Conservation (phyloP, 1,140 invertebrate species). For the Polypedilum vanderplanki region DNA sequence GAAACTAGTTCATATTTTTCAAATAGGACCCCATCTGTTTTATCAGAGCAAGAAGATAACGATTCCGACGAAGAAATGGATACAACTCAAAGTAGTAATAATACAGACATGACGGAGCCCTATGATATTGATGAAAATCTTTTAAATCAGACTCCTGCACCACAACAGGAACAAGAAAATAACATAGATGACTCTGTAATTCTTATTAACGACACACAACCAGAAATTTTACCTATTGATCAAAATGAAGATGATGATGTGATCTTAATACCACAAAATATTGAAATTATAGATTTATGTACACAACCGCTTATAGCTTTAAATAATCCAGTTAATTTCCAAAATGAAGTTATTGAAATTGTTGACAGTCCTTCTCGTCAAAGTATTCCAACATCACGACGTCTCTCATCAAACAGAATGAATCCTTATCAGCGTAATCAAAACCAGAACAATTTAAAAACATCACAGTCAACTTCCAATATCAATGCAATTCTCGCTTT, state of each 20-base stretch:
- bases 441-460: not conserved
- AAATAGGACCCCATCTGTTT: too few relatives aligned
- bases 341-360: not conserved
- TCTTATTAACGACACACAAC: not conserved
- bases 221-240: not conserved
- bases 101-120: not conserved
- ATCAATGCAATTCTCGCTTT: not conserved
- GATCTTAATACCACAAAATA: constrained; percentile 1
- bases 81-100: too few relatives aligned
- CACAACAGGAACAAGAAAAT: not conserved
- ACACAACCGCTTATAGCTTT: not conserved
- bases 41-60: too few relatives aligned
- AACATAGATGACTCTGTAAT: not conserved
- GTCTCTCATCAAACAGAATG: not conserved
- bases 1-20: too few relatives aligned
- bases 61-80: too few relatives aligned
- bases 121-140: not conserved
- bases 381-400: not conserved
- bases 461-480: not conserved
- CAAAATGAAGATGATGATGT: constrained; percentile 21
- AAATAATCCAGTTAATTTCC: not conserved
- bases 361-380: not conserved
- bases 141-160: too few relatives aligned
- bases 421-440: not conserved
- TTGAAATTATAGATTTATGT: constrained; percentile 9